Evolutionary conservation across 2,888 invertebrate species (phyloP).

Genomic region (Eristalinus sepulchralis): DNA sequence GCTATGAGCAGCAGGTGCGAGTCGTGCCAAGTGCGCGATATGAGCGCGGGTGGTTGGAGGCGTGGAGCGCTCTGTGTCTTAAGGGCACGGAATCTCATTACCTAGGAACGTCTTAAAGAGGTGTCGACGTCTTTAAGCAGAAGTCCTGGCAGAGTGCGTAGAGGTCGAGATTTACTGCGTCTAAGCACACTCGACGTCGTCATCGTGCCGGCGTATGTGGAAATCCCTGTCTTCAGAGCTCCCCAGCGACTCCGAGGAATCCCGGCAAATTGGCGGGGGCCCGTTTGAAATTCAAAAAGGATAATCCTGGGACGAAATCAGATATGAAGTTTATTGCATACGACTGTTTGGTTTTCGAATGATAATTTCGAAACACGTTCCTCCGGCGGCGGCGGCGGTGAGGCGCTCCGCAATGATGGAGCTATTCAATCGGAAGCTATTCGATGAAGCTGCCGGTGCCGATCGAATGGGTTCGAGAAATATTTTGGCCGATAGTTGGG

Average conservation of each 20-base stretch:
- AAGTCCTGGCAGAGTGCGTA: slow-evolving; percentile 5
- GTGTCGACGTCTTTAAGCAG: slow-evolving; percentile 25
- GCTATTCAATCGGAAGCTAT: slow-evolving; percentile 68
- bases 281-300: slow-evolving; percentile 69
- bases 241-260: slow-evolving; percentile 39
- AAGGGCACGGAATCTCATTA: slow-evolving; percentile 52
- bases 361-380: slow-evolving; percentile 71
- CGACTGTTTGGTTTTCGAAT: slow-evolving; percentile 71
- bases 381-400: slow-evolving; percentile 8
- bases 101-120: slow-evolving; percentile 22
- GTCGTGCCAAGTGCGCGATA: slow-evolving; percentile 24
- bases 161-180: neutral
- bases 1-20: slow-evolving; percentile 41
- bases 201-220: neutral
- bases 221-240: slow-evolving; percentile 21
- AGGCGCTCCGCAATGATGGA: slow-evolving; percentile 40
- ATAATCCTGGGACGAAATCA: slow-evolving; percentile 68
- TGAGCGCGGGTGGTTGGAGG: slow-evolving; percentile 2
- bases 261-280: slow-evolving; percentile 63
- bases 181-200: neutral
- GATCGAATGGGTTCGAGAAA: slow-evolving; percentile 17
- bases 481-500: slow-evolving; percentile 26
- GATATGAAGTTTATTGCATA: slow-evolving; percentile 69
- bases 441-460: slow-evolving; percentile 34
- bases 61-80: neutral